phyloP scores from a whole-genome alignment of 2,888 invertebrate species.

The Xestia rhomboidea region DNA sequence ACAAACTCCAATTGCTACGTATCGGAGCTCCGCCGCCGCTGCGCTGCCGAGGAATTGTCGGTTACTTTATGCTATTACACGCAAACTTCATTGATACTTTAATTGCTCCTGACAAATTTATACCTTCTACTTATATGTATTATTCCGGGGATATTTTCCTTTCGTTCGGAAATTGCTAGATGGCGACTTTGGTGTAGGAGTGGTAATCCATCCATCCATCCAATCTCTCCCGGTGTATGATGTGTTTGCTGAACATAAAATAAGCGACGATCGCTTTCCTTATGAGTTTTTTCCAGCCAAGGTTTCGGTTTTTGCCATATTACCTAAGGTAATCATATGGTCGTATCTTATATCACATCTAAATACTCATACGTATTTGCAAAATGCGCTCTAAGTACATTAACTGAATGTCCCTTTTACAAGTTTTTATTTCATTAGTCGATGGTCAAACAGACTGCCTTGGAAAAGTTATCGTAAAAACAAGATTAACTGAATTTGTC shows the following conservation, averaged over 20 bases:
- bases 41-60: slow-evolving; percentile 70
- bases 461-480: not conserved
- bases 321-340: not conserved
- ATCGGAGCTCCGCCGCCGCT: slow-evolving; percentile 76
- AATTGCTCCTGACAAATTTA: slow-evolving; percentile 64
- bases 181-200: not conserved
- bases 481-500: not conserved
- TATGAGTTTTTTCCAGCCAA: not conserved
- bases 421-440: not conserved
- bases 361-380: not conserved
- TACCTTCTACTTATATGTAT: slow-evolving; percentile 46
- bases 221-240: not conserved
- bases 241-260: not conserved
- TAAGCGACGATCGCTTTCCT: not conserved
- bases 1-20: slow-evolving; percentile 81
- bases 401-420: not conserved
- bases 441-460: not conserved
- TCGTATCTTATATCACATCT: not conserved
- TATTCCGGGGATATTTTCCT: slow-evolving; percentile 10
- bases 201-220: no score
- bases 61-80: slow-evolving; percentile 76
- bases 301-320: not conserved
- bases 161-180: slow-evolving; percentile 8
- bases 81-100: slow-evolving; percentile 75
- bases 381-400: not conserved